Evolutionary conservation across 2,797 vertebrate species (phyloP), one percentile per base, ranked within the genome.

Genomic region (Gymnoscopelus microlampas): DNA sequence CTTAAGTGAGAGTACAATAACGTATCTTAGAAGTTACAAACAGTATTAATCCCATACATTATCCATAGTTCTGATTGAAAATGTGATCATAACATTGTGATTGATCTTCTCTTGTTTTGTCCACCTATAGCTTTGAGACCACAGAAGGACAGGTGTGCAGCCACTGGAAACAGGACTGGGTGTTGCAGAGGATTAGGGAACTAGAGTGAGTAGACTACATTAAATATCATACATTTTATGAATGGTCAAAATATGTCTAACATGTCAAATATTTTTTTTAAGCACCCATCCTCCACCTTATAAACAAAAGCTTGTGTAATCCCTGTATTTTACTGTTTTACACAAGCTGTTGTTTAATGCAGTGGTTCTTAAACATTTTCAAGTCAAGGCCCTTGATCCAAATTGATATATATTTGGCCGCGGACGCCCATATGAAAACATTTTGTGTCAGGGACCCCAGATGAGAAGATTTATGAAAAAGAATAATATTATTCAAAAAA

Each of bases 151-250:
- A 71, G 0, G 4, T 79, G 13, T 94, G 93, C 85, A 92, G 87
- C 81, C 88, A 92, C 84, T 91, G 83, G 86, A 90, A 19, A 60
- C 66, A 91, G 66, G 61, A 63, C 0, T 94, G 92, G 90, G 91
- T 92, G 19, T 53, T 63, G n/a, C 12, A 77, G 1, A 91, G 87
- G 78, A 60, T 94, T 80, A 73, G 0, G 59, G 80, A 89, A 69
- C 57, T 87, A 2, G 79, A 90, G 89, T 93, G 70, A 91, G 90
- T 87, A 14, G 32, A 1, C 47, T 29, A 29, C 3, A 19, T 39
- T 32, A 32, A 32, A 39, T 6, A 39, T 5, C n/a, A 10, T 2
- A 13, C 23, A 14, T 61, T 66, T 54, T 44, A 13, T 12, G 23
- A 56, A 12, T 56, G n/a, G n/a, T 51, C 4, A 50, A 50, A 14